Base-by-base conservation (phyloP, 2,888 invertebrate species). In the Synanthedon tipuliformis region DNA sequence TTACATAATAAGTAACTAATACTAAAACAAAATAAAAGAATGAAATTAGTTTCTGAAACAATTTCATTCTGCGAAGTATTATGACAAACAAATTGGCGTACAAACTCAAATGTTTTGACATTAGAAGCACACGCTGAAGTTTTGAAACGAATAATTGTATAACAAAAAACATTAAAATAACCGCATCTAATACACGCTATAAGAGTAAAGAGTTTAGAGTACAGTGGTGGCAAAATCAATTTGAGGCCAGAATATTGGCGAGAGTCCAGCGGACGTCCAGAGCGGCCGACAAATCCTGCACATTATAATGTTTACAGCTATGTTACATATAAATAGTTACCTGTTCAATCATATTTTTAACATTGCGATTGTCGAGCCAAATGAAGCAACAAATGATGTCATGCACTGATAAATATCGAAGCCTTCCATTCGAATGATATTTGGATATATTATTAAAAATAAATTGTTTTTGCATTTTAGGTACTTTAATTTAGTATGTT, bases 141-240 rank as follows among this genome's bases (percentile, higher is more conserved):
- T 45, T 45, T 12, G n/a, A 45, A 45, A 45, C 13, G n/a, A 45
- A 45, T 45, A 45, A 45, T 45, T 45, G 13, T 45, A 13, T 13
- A 45, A 45, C n/a, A 13, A 45, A n/a, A n/a, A 7, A 1, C 12
- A 27, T 12, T 34, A 34, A 76, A 75, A 81, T 79, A 73, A 78
- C 72, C 70, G 73, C 61, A 68, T 66, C 70, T 79, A 75, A 78
- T 73, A 59, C 67, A 75, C 71, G 71, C 73, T 73, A 61, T 62
- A 65, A 65, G 68, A 69, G 74, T 69, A 71, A 75, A 78, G 73
- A 79, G 77, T 75, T 18, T 66, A 66, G 66, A 72, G 73, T 69
- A 72, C 69, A 71, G 69, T 69, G 69, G 67, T 63, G 67, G 75
- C 72, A 76, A 78, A 84, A 84, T 84, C 84, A 84, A 85, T 85